These are phyloP conservation scores for Acanthosepion pharaonis DNA, from an alignment of 2,888 invertebrate species.

Conservation along the genomic window DNA sequence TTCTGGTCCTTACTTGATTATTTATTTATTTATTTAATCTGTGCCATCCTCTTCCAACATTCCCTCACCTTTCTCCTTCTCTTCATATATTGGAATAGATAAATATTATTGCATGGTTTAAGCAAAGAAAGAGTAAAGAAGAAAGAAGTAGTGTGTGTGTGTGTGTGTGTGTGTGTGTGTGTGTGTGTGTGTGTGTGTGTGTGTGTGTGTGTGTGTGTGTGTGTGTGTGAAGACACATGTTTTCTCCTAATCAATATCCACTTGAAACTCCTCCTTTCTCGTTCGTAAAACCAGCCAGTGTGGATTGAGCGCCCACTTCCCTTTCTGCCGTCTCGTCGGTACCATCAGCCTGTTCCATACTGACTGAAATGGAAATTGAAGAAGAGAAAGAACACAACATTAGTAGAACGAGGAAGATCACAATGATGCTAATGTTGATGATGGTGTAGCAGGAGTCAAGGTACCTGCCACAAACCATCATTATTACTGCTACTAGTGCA, in stretches of 20 bases:
- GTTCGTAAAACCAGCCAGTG: neutral
- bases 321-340: neutral
- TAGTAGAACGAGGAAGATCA: neutral
- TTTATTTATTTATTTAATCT: no score
- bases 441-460: slow-evolving; percentile 33
- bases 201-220: neutral
- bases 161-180: neutral
- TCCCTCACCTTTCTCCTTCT: no score
- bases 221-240: neutral
- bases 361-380: neutral
- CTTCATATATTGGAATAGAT: no score
- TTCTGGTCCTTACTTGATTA: no score
- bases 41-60: no score
- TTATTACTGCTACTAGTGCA: slow-evolving; percentile 1
- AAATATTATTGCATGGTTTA: no score
- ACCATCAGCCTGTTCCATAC: neutral
- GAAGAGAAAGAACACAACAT: neutral
- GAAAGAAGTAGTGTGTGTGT: neutral
- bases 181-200: neutral
- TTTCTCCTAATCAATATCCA: neutral
- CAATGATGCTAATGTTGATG: neutral
- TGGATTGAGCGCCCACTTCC: neutral
- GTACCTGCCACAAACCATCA: slow-evolving; percentile 13
- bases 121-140: no score
- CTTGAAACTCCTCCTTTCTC: neutral